Evolutionary conservation across 2,113 vertebrate genomes (phyloP).

Genomic region (Eidolon helvum): DNA sequence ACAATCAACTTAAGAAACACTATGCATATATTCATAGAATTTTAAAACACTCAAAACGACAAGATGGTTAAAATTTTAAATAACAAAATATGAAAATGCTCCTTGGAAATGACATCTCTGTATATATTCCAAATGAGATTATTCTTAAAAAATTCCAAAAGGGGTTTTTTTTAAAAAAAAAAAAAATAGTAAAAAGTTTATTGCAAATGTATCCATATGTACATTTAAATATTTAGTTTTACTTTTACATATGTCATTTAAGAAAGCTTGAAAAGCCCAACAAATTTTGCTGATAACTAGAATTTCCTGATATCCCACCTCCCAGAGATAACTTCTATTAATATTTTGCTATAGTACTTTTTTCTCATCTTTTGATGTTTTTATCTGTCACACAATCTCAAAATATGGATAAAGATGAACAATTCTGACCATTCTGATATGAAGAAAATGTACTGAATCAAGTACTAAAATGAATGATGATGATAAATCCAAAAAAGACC

Average conservation of each 20-base stretch:
- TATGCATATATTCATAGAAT: not conserved
- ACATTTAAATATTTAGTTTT: slow-evolving; percentile 12
- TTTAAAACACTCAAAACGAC: slow-evolving; percentile 21
- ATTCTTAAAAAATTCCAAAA: no score
- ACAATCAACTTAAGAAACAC: not conserved
- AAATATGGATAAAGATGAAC: not conserved
- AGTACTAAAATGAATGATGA: not conserved
- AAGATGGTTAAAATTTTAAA: not conserved
- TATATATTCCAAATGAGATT: not conserved
- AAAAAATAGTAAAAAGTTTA: not conserved
- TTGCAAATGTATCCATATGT: not conserved
- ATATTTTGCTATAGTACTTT: not conserved
- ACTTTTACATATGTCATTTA: not conserved
- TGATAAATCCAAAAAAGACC: not conserved
- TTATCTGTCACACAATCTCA: not conserved
- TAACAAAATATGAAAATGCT: slow-evolving; percentile 13
- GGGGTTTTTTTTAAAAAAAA: no score
- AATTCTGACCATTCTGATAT: not conserved
- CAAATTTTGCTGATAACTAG: not conserved
- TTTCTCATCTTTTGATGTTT: slow-evolving; percentile 4
- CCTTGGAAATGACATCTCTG: not conserved
- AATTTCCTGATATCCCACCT: not conserved
- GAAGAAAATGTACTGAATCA: not conserved
- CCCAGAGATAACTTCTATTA: not conserved
- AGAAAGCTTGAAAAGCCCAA: slow-evolving; percentile 20